These are phyloP conservation scores for Pachydiplax longipennis DNA, from an alignment of 2,888 invertebrate genomes.

Conservation along the genomic window DNA sequence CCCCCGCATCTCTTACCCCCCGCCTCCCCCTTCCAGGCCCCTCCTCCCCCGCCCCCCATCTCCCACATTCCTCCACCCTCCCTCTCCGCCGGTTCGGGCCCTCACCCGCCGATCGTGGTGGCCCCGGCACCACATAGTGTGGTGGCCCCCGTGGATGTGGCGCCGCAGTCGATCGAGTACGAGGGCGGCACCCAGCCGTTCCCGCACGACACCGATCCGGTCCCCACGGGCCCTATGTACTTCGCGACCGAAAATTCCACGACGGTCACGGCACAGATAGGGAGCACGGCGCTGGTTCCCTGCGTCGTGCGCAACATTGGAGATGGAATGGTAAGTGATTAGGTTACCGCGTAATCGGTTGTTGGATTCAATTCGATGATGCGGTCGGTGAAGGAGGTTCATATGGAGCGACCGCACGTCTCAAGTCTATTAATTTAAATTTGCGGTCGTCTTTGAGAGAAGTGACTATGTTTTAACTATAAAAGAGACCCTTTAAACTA, in stretches of 20 bases:
- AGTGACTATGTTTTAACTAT: no score
- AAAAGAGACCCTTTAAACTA: no score
- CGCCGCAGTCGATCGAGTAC: neutral
- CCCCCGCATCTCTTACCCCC: neutral
- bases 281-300: slow-evolving; percentile 82
- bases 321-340: slow-evolving; percentile 81
- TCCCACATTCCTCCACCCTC: neutral
- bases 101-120: neutral
- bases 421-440: no score
- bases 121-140: neutral
- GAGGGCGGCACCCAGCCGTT: neutral
- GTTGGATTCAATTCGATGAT: neutral
- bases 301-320: slow-evolving; percentile 86
- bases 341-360: neutral
- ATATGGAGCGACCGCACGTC: no score
- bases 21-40: neutral
- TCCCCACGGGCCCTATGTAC: neutral
- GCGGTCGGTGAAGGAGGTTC: neutral
- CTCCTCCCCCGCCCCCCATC: neutral
- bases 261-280: slow-evolving; percentile 81
- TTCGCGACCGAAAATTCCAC: slow-evolving; percentile 86
- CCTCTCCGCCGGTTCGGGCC: neutral
- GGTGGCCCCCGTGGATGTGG: neutral
- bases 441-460: no score
- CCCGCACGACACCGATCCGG: neutral